Percentiles rank a stretch among this genome's conserved stretches.
Conservation (phyloP, 1,140 invertebrate species). For the Gerris buenoi region DNA sequence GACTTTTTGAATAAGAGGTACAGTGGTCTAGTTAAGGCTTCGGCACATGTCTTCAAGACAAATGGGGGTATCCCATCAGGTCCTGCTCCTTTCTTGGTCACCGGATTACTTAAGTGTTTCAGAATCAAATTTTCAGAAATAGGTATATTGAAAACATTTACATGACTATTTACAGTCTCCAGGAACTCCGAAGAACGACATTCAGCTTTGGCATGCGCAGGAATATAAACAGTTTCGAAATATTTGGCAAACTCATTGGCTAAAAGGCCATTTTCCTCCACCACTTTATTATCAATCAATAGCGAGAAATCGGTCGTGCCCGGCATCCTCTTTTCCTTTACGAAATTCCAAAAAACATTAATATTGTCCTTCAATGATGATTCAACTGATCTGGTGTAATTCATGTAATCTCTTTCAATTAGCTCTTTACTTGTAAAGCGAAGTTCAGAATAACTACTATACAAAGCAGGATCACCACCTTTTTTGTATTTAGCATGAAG, state of each 20-base stretch:
- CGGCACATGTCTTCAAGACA: neutral
- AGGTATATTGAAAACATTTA: neutral
- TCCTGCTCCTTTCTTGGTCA: neutral
- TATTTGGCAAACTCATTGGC: neutral
- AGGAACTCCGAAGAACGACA: neutral
- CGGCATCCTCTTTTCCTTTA: neutral
- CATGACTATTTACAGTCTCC: neutral
- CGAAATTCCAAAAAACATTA: neutral
- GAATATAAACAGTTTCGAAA: neutral
- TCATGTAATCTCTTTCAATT: neutral
- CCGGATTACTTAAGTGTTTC: neutral
- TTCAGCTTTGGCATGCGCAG: neutral
- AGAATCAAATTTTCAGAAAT: neutral
- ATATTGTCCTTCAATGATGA: neutral
- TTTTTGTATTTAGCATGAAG: neutral
- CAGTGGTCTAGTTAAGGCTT: neutral
- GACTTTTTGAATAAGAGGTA: neutral
- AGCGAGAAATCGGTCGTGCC: neutral
- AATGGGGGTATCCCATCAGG: neutral
- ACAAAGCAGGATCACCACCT: neutral
- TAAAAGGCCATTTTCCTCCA: neutral
- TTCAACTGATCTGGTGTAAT: neutral
- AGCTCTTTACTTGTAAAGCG: neutral
- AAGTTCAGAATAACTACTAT: neutral
- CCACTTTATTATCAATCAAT: neutral